phyloP scores from a whole-genome alignment of 1,140 invertebrate genomes.

The Periplaneta americana region DNA sequence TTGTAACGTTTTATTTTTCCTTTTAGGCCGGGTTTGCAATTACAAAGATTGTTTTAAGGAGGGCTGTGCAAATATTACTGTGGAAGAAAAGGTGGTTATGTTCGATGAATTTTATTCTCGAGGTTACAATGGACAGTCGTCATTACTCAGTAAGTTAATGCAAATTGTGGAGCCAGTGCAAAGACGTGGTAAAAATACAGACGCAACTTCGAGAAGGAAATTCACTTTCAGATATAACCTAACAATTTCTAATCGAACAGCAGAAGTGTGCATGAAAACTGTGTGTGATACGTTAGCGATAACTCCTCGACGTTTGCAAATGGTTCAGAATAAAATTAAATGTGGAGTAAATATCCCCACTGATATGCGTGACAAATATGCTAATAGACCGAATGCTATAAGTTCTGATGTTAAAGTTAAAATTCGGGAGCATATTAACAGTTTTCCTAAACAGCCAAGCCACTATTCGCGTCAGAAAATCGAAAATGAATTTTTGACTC shows the following conservation, averaged over 20 bases:
- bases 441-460: constrained; percentile 2
- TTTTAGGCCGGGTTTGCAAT: too few relatives aligned
- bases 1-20: too few relatives aligned
- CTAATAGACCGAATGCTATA: constrained; percentile 7
- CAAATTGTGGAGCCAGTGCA: too few relatives aligned
- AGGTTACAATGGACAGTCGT: too few relatives aligned
- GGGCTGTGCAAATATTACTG: too few relatives aligned
- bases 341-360: not conserved
- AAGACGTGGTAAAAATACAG: too few relatives aligned
- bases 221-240: not conserved
- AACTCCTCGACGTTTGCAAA: constrained; percentile 5
- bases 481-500: constrained; percentile 1
- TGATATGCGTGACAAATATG: constrained; percentile 5
- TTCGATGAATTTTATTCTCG: too few relatives aligned
- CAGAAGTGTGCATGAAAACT: not conserved
- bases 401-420: not conserved
- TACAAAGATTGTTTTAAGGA: too few relatives aligned
- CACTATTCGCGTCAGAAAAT: constrained; percentile 10
- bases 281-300: constrained; percentile 1
- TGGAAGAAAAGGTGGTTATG: too few relatives aligned
- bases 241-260: not conserved
- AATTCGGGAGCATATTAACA: constrained; percentile 9
- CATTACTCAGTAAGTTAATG: too few relatives aligned
- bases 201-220: not conserved
- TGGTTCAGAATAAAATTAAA: constrained; percentile 10